These are phyloP conservation scores for Peromyscus polionotus DNA, from an alignment of 2,113 vertebrate species.

Conservation along the genomic window DNA sequence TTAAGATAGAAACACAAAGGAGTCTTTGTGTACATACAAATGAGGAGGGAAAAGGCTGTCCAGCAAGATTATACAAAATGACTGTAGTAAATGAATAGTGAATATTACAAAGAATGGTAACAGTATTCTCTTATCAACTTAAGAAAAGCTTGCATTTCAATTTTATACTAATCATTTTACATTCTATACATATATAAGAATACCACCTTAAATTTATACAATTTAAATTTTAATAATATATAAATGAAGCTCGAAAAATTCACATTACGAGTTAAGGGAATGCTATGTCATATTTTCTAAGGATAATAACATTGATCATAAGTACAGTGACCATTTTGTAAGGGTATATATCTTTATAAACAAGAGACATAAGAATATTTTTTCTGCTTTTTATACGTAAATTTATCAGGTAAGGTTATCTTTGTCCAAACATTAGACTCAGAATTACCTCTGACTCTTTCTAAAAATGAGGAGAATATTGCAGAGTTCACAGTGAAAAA, in stretches of 20 bases:
- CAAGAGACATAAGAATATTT: background rate
- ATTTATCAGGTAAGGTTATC: background rate
- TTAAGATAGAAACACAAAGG: background rate
- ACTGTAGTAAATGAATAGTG: background rate
- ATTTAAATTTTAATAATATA: background rate
- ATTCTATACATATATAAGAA: background rate
- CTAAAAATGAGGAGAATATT: conserved; percentile 5
- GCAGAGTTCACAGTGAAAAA: background rate
- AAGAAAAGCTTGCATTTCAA: conserved; percentile 3
- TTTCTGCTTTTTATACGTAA: background rate
- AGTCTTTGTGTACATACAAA: background rate
- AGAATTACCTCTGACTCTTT: background rate
- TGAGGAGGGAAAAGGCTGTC: background rate
- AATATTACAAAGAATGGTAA: background rate
- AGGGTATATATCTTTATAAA: background rate
- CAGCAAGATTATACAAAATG: background rate
- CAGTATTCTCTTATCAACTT: background rate
- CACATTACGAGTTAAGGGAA: background rate
- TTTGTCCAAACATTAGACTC: background rate
- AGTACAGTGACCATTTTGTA: background rate
- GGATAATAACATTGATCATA: background rate
- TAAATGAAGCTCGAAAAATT: background rate
- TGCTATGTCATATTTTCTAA: background rate
- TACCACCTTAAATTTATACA: background rate
- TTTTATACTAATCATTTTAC: background rate